Conservation (phyloP, 2,113 vertebrate species). For the Cynopterus brachyotis region DNA sequence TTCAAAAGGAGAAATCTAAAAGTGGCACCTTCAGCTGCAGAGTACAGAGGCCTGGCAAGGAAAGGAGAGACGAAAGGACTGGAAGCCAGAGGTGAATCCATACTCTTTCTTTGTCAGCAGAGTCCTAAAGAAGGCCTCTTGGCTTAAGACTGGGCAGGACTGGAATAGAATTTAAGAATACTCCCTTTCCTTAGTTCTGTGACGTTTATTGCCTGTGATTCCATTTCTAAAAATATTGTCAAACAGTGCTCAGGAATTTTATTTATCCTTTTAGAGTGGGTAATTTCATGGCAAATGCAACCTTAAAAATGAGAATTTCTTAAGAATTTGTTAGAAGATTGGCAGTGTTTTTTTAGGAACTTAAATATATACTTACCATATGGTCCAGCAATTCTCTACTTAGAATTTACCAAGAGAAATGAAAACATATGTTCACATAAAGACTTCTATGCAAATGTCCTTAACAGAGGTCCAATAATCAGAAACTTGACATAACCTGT, state of each 20-base stretch:
- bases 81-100: neutral
- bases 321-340: constrained; percentile 3
- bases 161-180: neutral
- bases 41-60: neutral
- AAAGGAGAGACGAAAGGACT: neutral
- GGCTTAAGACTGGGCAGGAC: neutral
- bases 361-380: neutral
- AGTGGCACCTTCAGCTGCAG: neutral
- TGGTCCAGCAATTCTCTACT: neutral
- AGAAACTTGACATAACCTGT: neutral
- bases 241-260: neutral
- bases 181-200: neutral
- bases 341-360: neutral
- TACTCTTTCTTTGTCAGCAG: neutral
- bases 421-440: neutral
- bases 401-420: constrained; percentile 3
- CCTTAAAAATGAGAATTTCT: neutral
- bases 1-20: neutral
- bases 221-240: neutral
- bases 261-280: neutral
- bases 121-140: neutral
- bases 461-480: neutral
- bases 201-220: neutral
- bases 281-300: neutral
- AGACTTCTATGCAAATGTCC: neutral